phyloP scores from a whole-genome alignment of 1,140 invertebrate species.

The Eufriesea mexicana region DNA sequence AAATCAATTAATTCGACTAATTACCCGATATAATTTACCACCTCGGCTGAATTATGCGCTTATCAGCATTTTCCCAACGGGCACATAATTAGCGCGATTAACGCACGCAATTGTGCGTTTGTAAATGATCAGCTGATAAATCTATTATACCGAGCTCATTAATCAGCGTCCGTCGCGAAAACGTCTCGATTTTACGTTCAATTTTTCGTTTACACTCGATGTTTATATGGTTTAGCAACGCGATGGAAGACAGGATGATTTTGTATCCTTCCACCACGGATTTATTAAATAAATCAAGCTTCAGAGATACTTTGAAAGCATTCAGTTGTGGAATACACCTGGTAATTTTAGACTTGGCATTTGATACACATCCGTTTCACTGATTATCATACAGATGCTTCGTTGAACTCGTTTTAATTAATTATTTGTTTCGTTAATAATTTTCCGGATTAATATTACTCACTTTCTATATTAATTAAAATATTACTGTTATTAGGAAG shows the following conservation, averaged over 20 bases:
- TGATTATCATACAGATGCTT: too few relatives aligned
- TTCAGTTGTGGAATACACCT: too few relatives aligned
- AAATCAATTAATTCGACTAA: constrained; percentile 22
- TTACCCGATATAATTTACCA: neutral
- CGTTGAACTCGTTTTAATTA: neutral
- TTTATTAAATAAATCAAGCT: neutral
- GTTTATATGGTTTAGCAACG: neutral
- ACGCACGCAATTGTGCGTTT: neutral
- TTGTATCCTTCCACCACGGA: too few relatives aligned
- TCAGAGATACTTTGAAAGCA: too few relatives aligned
- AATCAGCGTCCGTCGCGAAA: neutral
- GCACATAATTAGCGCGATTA: constrained; percentile 21
- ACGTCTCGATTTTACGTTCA: neutral
- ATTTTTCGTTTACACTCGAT: too few relatives aligned
- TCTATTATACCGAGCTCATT: neutral
- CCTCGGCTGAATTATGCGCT: neutral
- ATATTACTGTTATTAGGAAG: too few relatives aligned
- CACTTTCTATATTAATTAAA: too few relatives aligned
- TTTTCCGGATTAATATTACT: neutral
- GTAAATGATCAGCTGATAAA: constrained; percentile 7
- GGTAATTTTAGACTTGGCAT: too few relatives aligned
- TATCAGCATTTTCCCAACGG: neutral
- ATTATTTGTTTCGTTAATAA: neutral
- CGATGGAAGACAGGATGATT: too few relatives aligned
- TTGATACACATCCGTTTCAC: too few relatives aligned